phyloP scores from a whole-genome alignment of 2,797 vertebrate genomes.

The Argyrosomus regius region DNA sequence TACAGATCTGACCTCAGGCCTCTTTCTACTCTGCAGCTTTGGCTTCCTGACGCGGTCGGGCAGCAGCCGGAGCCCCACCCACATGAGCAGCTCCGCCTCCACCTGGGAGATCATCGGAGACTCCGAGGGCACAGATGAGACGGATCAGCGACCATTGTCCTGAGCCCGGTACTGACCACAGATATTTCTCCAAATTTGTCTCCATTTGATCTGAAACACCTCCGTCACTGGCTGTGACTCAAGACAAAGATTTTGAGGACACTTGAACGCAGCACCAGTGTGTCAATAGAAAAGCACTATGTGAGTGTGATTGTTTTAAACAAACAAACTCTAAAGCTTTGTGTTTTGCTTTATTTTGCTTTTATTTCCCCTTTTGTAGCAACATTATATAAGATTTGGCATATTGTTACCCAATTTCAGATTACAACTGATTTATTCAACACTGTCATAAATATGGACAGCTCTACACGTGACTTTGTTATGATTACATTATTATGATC shows the following conservation, averaged over 20 bases:
- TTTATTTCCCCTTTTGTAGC: constrained; percentile 8
- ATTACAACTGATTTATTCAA: too few relatives aligned
- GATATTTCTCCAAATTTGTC: not conserved
- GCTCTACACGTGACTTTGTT: too few relatives aligned
- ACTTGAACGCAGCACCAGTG: constrained; percentile 27
- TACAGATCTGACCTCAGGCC: constrained; percentile 60
- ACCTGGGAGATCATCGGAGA: constrained; percentile 90
- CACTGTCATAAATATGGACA: too few relatives aligned
- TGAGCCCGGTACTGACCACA: constrained; percentile 28
- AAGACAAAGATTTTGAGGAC: constrained; percentile 4
- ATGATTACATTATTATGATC: too few relatives aligned
- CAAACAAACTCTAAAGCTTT: not conserved
- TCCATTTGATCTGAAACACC: not conserved
- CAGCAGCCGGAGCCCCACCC: constrained; percentile 73
- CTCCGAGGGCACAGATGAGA: constrained; percentile 57
- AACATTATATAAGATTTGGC: too few relatives aligned
- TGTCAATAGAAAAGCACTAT: constrained; percentile 20
- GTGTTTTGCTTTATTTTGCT: not conserved
- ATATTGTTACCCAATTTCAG: too few relatives aligned
- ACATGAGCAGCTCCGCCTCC: constrained; percentile 79
- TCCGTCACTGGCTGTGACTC: not conserved
- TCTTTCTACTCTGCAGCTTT: constrained; percentile 86
- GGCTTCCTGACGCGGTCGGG: constrained; percentile 88
- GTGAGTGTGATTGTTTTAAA: not conserved
- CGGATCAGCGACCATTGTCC: constrained; percentile 26